Base-by-base conservation (phyloP, 1,140 invertebrate species). In the Sipha flava region DNA sequence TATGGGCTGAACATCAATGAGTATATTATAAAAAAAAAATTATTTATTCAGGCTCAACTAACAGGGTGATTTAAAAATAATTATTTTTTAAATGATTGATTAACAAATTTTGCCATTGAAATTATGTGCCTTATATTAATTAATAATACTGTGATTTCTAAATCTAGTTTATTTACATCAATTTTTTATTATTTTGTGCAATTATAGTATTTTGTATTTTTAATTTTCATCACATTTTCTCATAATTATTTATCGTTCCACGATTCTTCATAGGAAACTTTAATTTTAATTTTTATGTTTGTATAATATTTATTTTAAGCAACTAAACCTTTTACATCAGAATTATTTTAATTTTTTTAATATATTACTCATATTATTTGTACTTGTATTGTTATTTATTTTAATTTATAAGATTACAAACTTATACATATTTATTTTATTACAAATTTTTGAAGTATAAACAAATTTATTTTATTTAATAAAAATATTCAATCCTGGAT, bases 91-190 rank as follows among this genome's bases (percentile, higher is more conserved):
- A 54, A 66, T 43, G 2, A 43, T 40, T 34, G 31, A 72, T 47
- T 49, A 75, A 75, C 18, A 75, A 40, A 57, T 40, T 18, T 57
- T 77, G 49, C 73, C 73, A 77, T 77, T 37, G 31, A 23, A 77
- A 59, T 77, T 75, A 3, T 43, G 73, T 59, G 72, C 72, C 72
- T 75, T 75, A 49, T 72, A 43, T 57, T 40, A 54, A 52, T 52
- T 77, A 3, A 40, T 59, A 59, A 77, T 59, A 59, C 73, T 77
- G 73, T 77, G 73, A 77, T 77, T 77, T 77, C 31, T 57, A 77
- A 37, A 23, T 59, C 52, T 77, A 57, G 52, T 77, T 77, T 49
- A 34, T 52, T 52, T 73, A 73, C 18, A 52, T 52, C n/a, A 52
- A 4, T 31, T 37, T 14, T 43, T 43, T 43, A 59, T 40, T 75